Conservation (phyloP, 2,888 invertebrate genomes). For the Tanaodytes sp. region DNA sequence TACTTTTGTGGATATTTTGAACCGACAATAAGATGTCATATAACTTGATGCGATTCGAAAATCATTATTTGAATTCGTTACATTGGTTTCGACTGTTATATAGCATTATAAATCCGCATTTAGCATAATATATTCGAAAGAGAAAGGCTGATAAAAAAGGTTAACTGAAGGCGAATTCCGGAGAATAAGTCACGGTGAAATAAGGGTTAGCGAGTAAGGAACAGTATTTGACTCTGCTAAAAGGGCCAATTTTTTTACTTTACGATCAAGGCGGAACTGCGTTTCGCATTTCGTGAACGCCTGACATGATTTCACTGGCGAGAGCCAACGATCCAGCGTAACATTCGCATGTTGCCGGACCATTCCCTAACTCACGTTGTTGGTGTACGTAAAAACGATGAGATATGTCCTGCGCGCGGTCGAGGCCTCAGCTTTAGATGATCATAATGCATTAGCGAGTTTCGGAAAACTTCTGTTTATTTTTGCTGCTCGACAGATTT, state of each 20-base stretch:
- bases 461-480: slow-evolving; percentile 25
- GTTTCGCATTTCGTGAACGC: slow-evolving; percentile 55
- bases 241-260: slow-evolving; percentile 40
- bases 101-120: slow-evolving; percentile 42
- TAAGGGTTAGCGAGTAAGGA: slow-evolving; percentile 19
- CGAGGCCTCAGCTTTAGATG: slow-evolving; percentile 4
- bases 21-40: slow-evolving; percentile 14
- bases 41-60: slow-evolving; percentile 1
- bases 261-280: slow-evolving; percentile 43
- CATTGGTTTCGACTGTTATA: slow-evolving; percentile 33
- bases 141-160: slow-evolving; percentile 1
- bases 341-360: slow-evolving; percentile 18
- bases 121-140: slow-evolving; percentile 34
- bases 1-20: too few relatives aligned
- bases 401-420: slow-evolving; percentile 23
- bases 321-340: slow-evolving; percentile 15
- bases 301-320: slow-evolving; percentile 35
- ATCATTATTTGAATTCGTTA: slow-evolving; percentile 25
- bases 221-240: slow-evolving; percentile 17
- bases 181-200: slow-evolving; percentile 36
- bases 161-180: slow-evolving; percentile 17
- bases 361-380: slow-evolving; percentile 24
- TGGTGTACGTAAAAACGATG: slow-evolving; percentile 30
- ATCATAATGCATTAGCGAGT: slow-evolving; percentile 22
- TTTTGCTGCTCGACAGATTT: slow-evolving; percentile 23